Conservation (phyloP, 2,113 vertebrate species). For the Trogon surrucura region DNA sequence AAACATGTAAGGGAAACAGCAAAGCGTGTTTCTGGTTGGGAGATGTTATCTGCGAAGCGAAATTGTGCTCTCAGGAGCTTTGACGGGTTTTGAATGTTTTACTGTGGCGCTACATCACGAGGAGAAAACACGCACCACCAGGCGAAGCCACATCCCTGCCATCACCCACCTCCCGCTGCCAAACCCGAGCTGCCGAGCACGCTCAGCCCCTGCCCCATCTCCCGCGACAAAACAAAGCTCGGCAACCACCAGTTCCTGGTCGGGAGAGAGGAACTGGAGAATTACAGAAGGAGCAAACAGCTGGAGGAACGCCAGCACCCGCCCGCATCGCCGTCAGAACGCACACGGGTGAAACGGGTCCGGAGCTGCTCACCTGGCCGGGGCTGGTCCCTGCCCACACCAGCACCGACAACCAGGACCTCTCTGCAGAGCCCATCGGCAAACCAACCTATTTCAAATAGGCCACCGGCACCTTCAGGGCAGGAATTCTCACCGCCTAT, state of each 20-base stretch:
- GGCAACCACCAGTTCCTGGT: not conserved
- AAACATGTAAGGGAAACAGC: not conserved
- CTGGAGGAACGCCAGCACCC: not conserved
- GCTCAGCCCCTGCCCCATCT: not conserved
- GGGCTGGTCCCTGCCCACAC: not conserved
- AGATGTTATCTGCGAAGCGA: not conserved
- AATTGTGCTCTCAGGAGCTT: not conserved
- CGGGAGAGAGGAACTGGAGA: no score
- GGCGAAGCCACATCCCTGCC: not conserved
- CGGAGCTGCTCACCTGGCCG: rapidly evolving
- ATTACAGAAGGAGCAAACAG: rapidly evolving
- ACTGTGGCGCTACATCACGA: not conserved
- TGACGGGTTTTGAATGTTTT: not conserved
- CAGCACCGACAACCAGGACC: rapidly evolving
- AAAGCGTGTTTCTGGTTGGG: not conserved
- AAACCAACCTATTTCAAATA: not conserved
- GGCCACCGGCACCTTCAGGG: not conserved
- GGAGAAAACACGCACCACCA: not conserved
- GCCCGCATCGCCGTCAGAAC: not conserved
- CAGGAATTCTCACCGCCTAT: not conserved
- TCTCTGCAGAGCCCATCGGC: not conserved
- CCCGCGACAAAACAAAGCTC: not conserved
- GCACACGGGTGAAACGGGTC: no score
- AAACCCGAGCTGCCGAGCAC: not conserved
- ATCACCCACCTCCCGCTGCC: not conserved